Percentiles rank a stretch among this genome's conserved stretches.
These are phyloP conservation scores for Oreochromis tanganicae DNA, from an alignment of 2,113 vertebrate genomes.

Conservation along the genomic window DNA sequence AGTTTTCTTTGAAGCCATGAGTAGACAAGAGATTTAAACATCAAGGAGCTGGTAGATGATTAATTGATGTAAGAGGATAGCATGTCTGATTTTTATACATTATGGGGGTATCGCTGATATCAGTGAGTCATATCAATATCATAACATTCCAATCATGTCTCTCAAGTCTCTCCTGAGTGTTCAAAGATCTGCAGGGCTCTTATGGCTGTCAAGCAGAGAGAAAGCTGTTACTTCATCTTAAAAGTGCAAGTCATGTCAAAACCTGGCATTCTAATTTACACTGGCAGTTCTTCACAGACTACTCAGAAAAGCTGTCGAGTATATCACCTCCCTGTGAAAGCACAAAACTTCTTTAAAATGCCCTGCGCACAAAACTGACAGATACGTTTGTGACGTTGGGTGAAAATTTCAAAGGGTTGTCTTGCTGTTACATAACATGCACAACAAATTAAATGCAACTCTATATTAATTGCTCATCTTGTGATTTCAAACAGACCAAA, in stretches of 20 bases:
- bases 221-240: not conserved
- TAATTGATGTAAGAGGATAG: constrained; percentile 29
- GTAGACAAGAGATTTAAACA: constrained; percentile 14
- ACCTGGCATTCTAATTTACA: not conserved
- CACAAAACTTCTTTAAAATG: not conserved
- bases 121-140: not conserved
- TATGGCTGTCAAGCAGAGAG: not conserved
- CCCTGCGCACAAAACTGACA: not conserved
- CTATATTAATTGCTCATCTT: not conserved
- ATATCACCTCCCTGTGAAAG: not conserved
- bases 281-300: not conserved
- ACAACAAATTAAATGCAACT: not conserved
- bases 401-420: not conserved
- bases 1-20: constrained; percentile 23
- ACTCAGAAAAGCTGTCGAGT: not conserved
- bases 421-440: not conserved
- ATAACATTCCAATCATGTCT: not conserved
- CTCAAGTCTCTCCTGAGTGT: not conserved
- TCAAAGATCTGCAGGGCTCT: not conserved
- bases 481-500: not conserved
- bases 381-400: not conserved
- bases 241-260: not conserved
- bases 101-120: not conserved
- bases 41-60: constrained; percentile 39
- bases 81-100: constrained; percentile 9